Evolutionary conservation across 2,113 vertebrate species (phyloP), one percentile per base, ranked within the genome.

Genomic region (Petrocephalus zakoni): DNA sequence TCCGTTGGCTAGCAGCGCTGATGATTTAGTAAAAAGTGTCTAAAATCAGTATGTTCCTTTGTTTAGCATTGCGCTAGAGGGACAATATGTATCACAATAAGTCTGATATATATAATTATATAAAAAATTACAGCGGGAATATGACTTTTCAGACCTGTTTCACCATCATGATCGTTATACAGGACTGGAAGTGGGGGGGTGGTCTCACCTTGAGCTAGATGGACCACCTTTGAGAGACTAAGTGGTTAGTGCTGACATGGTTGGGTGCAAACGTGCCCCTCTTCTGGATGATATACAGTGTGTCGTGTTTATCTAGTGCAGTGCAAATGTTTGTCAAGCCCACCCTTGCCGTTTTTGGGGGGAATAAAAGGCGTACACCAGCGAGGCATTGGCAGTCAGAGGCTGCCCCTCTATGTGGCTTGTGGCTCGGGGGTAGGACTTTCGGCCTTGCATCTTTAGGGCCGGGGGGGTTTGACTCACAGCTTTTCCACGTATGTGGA

Each of bases 201-300:
- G 29, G 87, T 86, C 52, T 56, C 84, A 86, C 84, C n/a, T 21
- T 87, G 61, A 87, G 25, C 1, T 75, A 42, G 72, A 87, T 13
- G 2, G 61, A 87, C 58, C 58, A 51, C 87, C 47, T 22, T 10
- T n/a, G 55, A 42, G 64, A 61, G n/a, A n/a, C 22, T 37, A 34
- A 75, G 21, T 64, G 17, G 22, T 52, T 29, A 87, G 46, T 52
- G 17, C 49, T 53, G 84, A 86, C 84, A 53, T 2, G 51, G 15
- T 13, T 29, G 25, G 55, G 11, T 86, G 49, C 55, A 86, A 55
- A 52, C 11, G 13, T 5, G 11, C 37, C 51, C 34, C 52, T 34
- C 52, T 55, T 55, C 49, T 15, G 84, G n/a, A 55, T 86, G 84
- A 86, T 86, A 37, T 86, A 86, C 49, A 34, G 52, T 86, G 52